Base-by-base conservation (phyloP, 2,113 vertebrate species). In the Ciconia maguari region DNA sequence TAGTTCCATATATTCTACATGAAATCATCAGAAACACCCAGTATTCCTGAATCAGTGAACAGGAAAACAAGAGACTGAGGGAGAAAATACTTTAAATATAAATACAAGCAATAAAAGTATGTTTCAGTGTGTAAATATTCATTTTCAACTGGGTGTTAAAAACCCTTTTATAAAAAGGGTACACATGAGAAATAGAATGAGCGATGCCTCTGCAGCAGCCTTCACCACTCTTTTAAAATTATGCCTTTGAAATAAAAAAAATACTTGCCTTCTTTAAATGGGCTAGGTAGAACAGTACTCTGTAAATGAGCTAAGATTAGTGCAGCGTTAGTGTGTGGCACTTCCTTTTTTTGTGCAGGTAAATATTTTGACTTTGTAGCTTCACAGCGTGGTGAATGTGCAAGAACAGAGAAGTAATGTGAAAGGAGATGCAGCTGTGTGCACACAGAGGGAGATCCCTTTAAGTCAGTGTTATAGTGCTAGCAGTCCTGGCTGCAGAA, bases 1-100 rank as follows among this genome's bases (percentile, higher is more conserved):
- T 90, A 96, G 76, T 92, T 95, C 85, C 65, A 65, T 89, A 61
- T 87, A 95, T 72, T 93, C 76, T 91, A 34, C 42, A n/a, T 64
- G 74, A 96, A 97, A 95, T 94, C 72, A 79, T 81, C 71, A 95
- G 71, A 93, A 75, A 61, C 30, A 68, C 52, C 36, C 77, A 89
- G 38, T 55, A 64, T 86, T 90, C 82, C 41, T 79, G 70, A 71
- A 69, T 71, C 64, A 70, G 24, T 80, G 90, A 97, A 84, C 3
- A 41, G 34, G 32, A 83, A 94, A 91, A 69, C n/a, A 54, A 90
- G 46, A 68, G 38, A 41, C 60, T 82, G 44, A 78, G 38, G 46
- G 36, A 82, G 61, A 87, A 94, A 83, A 54, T 88, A 64, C 42
- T 78, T 75, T 30, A 85, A 85, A 7, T 57, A 38, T 38, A 58